phyloP scores from a whole-genome alignment of 2,113 vertebrate genomes.

The Pionites leucogaster region DNA sequence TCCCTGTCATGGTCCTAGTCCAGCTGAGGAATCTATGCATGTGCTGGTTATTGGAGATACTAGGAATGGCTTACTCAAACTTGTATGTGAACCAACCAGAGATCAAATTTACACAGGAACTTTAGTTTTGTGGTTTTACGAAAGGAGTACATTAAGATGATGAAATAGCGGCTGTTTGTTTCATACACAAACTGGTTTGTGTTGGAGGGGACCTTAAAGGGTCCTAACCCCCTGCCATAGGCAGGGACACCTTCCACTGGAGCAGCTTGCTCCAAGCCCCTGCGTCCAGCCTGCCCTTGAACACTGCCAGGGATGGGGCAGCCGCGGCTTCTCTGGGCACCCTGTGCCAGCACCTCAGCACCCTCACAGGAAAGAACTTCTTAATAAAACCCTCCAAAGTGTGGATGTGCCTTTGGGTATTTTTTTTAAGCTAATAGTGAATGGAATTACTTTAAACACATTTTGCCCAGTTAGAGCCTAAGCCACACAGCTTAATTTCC shows the following conservation, averaged over 20 bases:
- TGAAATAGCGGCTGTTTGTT: background rate
- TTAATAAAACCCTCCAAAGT: background rate
- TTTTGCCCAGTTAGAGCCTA: background rate
- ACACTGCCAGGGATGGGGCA: background rate
- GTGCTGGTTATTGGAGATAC: too few species aligned
- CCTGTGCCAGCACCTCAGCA: background rate
- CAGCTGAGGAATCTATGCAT: background rate
- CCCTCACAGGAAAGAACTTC: background rate
- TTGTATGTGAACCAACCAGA: accelerated
- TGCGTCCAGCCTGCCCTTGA: too few species aligned
- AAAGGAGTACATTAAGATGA: too few species aligned
- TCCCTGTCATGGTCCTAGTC: background rate
- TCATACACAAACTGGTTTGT: too few species aligned
- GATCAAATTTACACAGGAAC: background rate
- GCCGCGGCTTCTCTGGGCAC: background rate
- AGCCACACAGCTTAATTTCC: background rate
- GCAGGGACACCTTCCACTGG: too few species aligned
- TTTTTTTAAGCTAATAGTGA: background rate
- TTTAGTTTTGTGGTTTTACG: background rate
- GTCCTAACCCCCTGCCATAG: too few species aligned
- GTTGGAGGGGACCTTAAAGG: too few species aligned
- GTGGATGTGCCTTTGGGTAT: too few species aligned
- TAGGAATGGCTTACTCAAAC: background rate
- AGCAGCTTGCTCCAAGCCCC: too few species aligned
- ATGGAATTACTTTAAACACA: background rate